Conservation (phyloP, 2,888 invertebrate genomes). For the Eupelmus urozonus region DNA sequence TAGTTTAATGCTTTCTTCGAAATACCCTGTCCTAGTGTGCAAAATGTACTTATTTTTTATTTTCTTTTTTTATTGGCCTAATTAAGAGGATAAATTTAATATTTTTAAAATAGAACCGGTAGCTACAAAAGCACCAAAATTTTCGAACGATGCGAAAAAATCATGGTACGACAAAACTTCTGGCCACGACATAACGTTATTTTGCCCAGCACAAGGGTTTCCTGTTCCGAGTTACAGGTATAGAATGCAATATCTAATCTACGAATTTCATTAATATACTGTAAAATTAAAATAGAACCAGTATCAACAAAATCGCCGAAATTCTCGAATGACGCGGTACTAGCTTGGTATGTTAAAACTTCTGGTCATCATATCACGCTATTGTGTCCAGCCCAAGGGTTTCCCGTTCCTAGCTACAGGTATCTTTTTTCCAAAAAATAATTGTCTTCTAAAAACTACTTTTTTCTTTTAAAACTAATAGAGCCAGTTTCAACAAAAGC, state of each 20-base stretch:
- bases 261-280: no score
- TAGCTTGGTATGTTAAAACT: slow-evolving; percentile 82
- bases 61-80: no score
- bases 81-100: no score
- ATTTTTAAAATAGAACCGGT: slow-evolving; percentile 77
- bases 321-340: slow-evolving; percentile 72
- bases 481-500: slow-evolving; percentile 82
- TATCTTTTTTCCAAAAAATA: slow-evolving; percentile 76
- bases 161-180: slow-evolving; percentile 83
- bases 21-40: slow-evolving; percentile 77
- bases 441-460: neutral
- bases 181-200: slow-evolving; percentile 83
- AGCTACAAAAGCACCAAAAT: slow-evolving; percentile 83
- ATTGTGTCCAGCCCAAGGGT: slow-evolving; percentile 86
- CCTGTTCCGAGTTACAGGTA: slow-evolving; percentile 87
- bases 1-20: neutral
- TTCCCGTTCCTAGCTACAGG: slow-evolving; percentile 86
- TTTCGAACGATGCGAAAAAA: slow-evolving; percentile 83
- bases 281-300: slow-evolving; percentile 78
- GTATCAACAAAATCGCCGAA: slow-evolving; percentile 80
- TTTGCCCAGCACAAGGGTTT: slow-evolving; percentile 86
- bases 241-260: slow-evolving; percentile 63
- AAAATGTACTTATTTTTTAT: neutral
- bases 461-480: slow-evolving; percentile 61
- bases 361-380: slow-evolving; percentile 83